These are phyloP conservation scores for Myanophis thanlyinensis DNA, from an alignment of 2,113 vertebrate genomes.

Conservation along the genomic window DNA sequence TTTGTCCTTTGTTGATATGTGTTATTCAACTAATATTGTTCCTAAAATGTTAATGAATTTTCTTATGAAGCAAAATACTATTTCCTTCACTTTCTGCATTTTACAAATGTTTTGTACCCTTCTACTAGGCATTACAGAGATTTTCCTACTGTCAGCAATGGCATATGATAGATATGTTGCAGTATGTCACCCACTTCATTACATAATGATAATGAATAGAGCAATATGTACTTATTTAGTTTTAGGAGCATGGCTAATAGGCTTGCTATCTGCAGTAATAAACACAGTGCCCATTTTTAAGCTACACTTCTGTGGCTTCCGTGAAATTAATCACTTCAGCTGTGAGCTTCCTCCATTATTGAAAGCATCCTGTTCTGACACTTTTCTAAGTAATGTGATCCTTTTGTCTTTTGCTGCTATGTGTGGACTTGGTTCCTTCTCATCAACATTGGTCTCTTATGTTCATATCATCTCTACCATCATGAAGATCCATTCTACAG, in stretches of 20 bases:
- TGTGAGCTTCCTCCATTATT: conserved; percentile 37
- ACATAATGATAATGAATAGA: conserved; percentile 27
- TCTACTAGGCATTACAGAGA: conserved; percentile 20
- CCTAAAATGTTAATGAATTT: conserved; percentile 51
- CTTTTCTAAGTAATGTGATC: conserved; percentile 25
- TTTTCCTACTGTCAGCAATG: conserved; percentile 42
- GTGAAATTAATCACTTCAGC: conserved; percentile 35
- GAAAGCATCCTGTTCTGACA: conserved; percentile 38
- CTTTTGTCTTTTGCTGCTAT: neutral
- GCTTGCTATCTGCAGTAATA: conserved; percentile 19
- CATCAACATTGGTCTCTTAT: conserved; percentile 3
- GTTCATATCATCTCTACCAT: conserved; percentile 11
- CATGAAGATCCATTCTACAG: conserved; percentile 1
- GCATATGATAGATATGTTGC: conserved; percentile 31
- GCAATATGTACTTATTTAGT: neutral
- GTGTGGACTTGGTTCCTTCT: neutral
- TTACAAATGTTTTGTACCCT: conserved; percentile 47
- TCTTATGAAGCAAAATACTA: conserved; percentile 39
- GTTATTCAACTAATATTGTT: conserved; percentile 49
- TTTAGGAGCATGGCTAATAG: conserved; percentile 26
- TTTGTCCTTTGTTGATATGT: conserved; percentile 53
- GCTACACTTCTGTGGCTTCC: conserved; percentile 30
- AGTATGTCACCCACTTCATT: conserved; percentile 38
- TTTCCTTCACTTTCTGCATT: conserved; percentile 29
- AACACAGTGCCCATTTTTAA: conserved; percentile 20